Evolutionary conservation across 2,113 vertebrate genomes (phyloP).

Genomic region (Rhabdomys dilectus): DNA sequence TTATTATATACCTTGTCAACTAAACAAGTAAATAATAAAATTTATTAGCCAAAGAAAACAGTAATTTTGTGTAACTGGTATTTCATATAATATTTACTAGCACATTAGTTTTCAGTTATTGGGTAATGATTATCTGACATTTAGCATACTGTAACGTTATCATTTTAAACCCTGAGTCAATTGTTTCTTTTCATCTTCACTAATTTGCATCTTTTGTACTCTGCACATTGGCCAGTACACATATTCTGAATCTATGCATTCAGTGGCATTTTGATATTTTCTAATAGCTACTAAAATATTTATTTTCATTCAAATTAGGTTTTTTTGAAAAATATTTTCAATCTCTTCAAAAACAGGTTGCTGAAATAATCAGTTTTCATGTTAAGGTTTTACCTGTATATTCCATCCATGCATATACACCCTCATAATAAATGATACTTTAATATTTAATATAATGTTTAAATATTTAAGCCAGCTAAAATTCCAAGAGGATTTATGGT

Average conservation of each 20-base stretch:
- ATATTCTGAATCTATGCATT: not conserved
- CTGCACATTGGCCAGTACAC: not conserved
- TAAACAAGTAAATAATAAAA: not conserved
- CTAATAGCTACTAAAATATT: not conserved
- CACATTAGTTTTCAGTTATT: not conserved
- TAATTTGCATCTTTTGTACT: not conserved
- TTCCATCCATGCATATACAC: not conserved
- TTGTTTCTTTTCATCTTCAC: not conserved
- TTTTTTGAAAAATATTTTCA: not conserved
- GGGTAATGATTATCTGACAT: not conserved
- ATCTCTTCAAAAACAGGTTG: not conserved
- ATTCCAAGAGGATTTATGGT: not conserved
- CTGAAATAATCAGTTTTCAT: not conserved
- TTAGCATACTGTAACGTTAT: not conserved
- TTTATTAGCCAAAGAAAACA: not conserved
- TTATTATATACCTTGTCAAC: not conserved
- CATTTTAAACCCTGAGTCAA: not conserved
- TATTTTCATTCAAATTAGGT: not conserved
- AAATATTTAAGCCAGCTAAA: not conserved
- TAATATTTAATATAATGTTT: not conserved
- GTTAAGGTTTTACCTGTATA: not conserved
- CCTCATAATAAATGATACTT: not conserved
- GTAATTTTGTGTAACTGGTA: not conserved
- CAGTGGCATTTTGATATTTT: not conserved
- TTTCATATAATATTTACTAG: not conserved